These are phyloP conservation scores for Sialia sialis DNA, from an alignment of 2,113 vertebrate species.

Conservation along the genomic window DNA sequence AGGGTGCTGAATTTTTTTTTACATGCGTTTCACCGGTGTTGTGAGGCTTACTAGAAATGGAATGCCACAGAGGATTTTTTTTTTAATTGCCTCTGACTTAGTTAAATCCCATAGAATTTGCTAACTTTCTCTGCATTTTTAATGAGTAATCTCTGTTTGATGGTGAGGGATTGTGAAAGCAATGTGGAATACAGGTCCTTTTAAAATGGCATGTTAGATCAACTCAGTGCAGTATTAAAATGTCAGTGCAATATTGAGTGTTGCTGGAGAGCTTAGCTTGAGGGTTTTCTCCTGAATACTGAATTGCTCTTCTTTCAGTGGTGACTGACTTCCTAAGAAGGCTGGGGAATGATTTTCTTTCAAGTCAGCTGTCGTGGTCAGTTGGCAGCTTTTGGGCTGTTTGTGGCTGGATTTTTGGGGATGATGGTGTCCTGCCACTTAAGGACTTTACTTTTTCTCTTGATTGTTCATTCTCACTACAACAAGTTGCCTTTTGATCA, in stretches of 20 bases:
- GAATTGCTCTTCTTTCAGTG: neutral
- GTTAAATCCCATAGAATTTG: neutral
- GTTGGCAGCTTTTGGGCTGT: neutral
- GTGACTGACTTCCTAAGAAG: neutral
- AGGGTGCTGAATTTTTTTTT: neutral
- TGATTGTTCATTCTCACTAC: neutral
- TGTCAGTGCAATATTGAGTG: neutral
- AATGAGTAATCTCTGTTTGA: neutral
- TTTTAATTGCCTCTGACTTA: neutral
- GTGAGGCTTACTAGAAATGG: neutral
- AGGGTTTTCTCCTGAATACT: neutral
- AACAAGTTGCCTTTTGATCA: neutral
- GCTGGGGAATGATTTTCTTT: neutral
- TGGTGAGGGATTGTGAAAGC: neutral
- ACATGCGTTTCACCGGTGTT: neutral
- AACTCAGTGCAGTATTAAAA: slow-evolving; percentile 4
- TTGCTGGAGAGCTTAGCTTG: neutral
- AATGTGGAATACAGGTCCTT: neutral
- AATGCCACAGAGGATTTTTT: neutral
- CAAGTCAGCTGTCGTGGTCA: neutral
- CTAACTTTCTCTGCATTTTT: neutral
- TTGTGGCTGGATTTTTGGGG: neutral
- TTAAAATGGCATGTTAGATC: neutral
- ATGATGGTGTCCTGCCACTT: neutral
- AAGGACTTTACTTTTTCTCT: neutral